Evolutionary conservation across 2,888 invertebrate species (phyloP).

Genomic region (Oscheius sp.): DNA sequence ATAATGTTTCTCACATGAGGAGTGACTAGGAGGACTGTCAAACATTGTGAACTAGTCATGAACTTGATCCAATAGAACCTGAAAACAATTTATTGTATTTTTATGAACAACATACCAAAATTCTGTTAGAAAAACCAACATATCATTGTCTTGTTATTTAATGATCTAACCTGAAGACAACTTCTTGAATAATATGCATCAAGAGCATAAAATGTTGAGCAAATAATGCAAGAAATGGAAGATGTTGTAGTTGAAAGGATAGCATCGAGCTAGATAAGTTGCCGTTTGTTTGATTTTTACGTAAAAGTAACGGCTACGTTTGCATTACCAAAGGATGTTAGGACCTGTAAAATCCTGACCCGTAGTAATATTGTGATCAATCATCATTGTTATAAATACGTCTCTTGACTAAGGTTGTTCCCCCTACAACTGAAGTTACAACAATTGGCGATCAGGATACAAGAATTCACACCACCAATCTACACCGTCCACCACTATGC

Average conservation of each 20-base stretch:
- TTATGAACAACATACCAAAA: neutral
- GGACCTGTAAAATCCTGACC: too few relatives aligned
- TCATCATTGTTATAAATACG: too few relatives aligned
- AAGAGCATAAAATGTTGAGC: neutral
- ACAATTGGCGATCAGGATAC: too few relatives aligned
- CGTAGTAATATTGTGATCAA: too few relatives aligned
- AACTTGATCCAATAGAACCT: conserved; percentile 21
- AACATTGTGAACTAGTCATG: conserved; percentile 13
- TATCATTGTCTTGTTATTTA: neutral
- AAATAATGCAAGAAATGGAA: neutral
- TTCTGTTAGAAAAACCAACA: conserved; percentile 12
- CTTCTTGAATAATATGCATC: conserved; percentile 3
- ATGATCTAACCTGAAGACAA: neutral
- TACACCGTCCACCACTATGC: too few relatives aligned
- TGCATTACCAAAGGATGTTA: conserved; percentile 7
- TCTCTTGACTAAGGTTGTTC: too few relatives aligned
- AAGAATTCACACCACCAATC: too few relatives aligned
- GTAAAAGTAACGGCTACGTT: conserved; percentile 11
- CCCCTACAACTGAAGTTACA: too few relatives aligned
- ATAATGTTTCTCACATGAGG: neutral
- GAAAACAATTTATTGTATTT: neutral
- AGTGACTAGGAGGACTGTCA: conserved; percentile 12
- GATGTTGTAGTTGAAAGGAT: conserved; percentile 3
- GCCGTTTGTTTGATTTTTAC: neutral
- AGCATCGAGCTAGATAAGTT: conserved; percentile 6